Conservation (phyloP, 1,140 invertebrate genomes). For the Melitaea cinxia region DNA sequence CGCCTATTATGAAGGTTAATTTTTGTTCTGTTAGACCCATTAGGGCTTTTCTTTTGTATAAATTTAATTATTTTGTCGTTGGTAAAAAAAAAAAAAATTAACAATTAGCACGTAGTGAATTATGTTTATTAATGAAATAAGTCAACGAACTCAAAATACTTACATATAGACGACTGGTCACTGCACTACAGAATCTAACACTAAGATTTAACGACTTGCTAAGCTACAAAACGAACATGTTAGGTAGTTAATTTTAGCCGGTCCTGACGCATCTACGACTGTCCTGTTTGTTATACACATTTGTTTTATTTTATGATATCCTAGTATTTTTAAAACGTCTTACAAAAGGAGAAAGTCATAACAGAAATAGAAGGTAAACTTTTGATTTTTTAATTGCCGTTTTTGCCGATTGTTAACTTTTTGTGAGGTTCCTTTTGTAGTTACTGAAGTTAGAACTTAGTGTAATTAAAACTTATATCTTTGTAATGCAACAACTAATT, state of each 20-base stretch:
- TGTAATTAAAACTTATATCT: no score
- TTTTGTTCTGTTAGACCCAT: no score
- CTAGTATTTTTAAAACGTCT: conserved; percentile 1
- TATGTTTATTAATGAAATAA: background rate
- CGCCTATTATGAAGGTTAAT: background rate
- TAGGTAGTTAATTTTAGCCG: conserved; percentile 39
- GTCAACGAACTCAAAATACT: conserved; percentile 6
- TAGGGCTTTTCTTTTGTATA: no score
- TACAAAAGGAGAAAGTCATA: no score
- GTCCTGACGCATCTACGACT: conserved; percentile 33
- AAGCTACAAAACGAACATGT: conserved; percentile 33
- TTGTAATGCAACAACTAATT: no score
- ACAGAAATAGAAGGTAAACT: no score
- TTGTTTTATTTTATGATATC: conserved; percentile 21
- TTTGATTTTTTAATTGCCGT: no score
- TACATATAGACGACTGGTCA: conserved; percentile 23
- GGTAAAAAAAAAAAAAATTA: no score
- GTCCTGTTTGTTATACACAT: conserved; percentile 15
- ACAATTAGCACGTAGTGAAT: background rate
- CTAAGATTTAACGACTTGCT: conserved; percentile 35
- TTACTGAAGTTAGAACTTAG: no score
- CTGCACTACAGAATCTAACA: conserved; percentile 29
- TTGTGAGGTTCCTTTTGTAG: no score
- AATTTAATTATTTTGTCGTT: no score
- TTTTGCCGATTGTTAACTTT: no score